Base-by-base conservation (phyloP, 2,888 invertebrate species). In the Leucania comma region DNA sequence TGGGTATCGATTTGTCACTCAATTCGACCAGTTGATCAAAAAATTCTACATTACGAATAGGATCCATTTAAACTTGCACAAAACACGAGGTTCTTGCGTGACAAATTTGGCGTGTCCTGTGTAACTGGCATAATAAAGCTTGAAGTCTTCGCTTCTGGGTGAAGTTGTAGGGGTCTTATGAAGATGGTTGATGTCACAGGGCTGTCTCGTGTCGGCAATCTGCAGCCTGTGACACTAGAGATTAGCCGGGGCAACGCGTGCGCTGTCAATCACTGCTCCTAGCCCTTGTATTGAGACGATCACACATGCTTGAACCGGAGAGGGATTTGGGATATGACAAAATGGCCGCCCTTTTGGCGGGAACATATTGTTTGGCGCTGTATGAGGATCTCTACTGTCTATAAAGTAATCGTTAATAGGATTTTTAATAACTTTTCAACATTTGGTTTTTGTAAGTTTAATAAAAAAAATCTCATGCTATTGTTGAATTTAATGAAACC, bases 181-280 rank as follows among this genome's bases (percentile, higher is more conserved):
- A 63, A 50, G 22, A 64, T 85, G 74, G 83, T 75, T 70, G 65
- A 14, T 81, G 75, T 82, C 66, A 67, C 64, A 79, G 84, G 86
- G 89, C 88, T 89, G 89, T 88, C 88, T 81, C 73, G 54, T 72
- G 57, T 68, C 65, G 58, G 83, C 71, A 83, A 80, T 85, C 78
- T 83, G 72, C 63, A 85, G 84, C 83, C 86, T 88, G 90, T 91
- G 91, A 92, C 91, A 90, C 85, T 85, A 83, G 84, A 91, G 92
- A 92, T 93, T 92, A 93, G 89, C 83, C 77, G 83, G 84, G 83
- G 82, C 88, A 85, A 88, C 88, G 88, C 88, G 86, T 87, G 89
- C 70, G 75, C 89, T 90, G 93, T 92, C 93, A 91, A 92, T 93
- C 93, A 92, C 82, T 83, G 85, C 78, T 75, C 68, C 79, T 83